Percentiles rank a stretch among this genome's conserved stretches.
Evolutionary conservation across 1,140 invertebrate genomes (phyloP).

Genomic region (Bombus picipes): DNA sequence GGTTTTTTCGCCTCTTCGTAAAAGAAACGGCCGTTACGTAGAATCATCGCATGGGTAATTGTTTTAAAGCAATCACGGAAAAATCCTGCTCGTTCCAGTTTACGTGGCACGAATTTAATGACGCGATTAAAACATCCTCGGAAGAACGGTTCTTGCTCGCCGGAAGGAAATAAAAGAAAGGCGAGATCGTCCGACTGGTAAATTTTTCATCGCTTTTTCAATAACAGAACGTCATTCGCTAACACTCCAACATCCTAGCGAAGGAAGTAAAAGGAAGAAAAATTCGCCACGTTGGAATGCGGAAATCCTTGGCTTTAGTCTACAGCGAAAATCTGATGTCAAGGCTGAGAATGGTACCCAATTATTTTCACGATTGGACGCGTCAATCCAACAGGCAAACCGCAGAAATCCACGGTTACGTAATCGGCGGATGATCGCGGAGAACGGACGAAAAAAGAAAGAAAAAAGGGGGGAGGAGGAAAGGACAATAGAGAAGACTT

Average conservation of each 20-base stretch:
- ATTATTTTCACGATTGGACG: slow-evolving; percentile 10
- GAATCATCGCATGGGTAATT: not conserved
- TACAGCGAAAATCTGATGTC: not conserved
- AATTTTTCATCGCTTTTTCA: not conserved
- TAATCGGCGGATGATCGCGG: not conserved
- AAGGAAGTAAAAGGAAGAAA: not conserved
- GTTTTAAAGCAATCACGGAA: slow-evolving; percentile 24
- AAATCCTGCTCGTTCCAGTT: not conserved
- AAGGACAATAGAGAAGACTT: not conserved
- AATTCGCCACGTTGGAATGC: not conserved
- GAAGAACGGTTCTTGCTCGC: not conserved
- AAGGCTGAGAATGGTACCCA: not conserved
- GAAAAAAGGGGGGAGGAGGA: accelerated
- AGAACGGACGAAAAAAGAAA: not conserved
- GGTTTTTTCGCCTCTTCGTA: no score
- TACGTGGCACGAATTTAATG: slow-evolving; percentile 33
- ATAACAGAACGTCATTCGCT: no score
- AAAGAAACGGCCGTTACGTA: not conserved
- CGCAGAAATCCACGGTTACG: not conserved
- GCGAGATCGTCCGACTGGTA: no score
- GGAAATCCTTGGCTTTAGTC: not conserved
- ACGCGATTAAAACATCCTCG: slow-evolving; percentile 17
- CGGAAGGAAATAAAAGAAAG: not conserved
- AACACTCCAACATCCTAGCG: not conserved
- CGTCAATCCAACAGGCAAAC: not conserved